phyloP scores from a whole-genome alignment of 2,113 vertebrate species.

The Bungarus multicinctus region DNA sequence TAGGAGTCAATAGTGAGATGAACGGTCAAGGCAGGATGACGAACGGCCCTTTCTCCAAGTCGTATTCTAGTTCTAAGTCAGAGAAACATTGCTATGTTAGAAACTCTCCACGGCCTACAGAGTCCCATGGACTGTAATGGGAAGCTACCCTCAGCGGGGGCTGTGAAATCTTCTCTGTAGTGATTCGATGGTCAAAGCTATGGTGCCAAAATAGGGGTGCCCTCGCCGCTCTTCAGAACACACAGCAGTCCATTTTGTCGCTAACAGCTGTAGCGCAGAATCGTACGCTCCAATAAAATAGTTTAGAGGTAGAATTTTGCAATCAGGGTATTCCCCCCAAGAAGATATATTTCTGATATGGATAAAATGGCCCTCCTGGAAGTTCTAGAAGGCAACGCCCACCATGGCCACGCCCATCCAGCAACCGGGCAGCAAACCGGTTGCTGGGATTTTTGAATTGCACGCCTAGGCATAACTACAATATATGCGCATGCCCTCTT shows the following conservation, averaged over 20 bases:
- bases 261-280: neutral
- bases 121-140: neutral
- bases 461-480: neutral
- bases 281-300: neutral
- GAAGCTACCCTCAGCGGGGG: neutral
- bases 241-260: neutral
- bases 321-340: neutral
- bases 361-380: neutral
- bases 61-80: neutral
- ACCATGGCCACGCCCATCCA: no score
- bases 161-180: neutral
- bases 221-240: neutral
- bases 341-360: neutral
- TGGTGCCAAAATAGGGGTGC: neutral
- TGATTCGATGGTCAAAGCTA: neutral
- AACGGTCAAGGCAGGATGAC: accelerated
- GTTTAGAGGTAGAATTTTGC: neutral
- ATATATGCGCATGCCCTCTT: neutral
- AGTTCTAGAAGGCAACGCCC: no score
- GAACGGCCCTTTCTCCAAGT: neutral
- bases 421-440: no score
- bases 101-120: neutral
- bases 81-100: no score
- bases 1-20: accelerated
- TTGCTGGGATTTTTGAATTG: no score